Conservation (phyloP, 2,888 invertebrate species). For the Drosophila barbarae region DNA sequence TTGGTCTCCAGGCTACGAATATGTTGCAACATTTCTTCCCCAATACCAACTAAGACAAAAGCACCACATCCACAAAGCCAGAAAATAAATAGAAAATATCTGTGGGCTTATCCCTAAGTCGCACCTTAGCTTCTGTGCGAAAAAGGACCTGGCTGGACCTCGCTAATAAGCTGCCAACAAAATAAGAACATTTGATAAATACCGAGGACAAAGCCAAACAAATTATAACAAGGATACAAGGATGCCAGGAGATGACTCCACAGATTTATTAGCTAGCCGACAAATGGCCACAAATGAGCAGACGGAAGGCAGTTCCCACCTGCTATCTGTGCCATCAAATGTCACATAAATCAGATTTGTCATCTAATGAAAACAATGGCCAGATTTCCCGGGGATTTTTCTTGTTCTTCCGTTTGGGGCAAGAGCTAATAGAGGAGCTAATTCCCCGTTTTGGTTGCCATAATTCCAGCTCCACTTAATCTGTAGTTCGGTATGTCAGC, state of each 20-base stretch:
- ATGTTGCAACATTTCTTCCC: neutral
- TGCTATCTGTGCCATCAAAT: slow-evolving; percentile 64
- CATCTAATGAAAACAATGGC: slow-evolving; percentile 58
- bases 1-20: neutral
- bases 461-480: slow-evolving; percentile 49
- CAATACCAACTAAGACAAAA: neutral
- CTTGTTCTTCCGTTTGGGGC: neutral
- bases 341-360: slow-evolving; percentile 76
- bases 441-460: slow-evolving; percentile 26
- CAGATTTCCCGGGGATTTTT: slow-evolving; percentile 10
- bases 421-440: slow-evolving; percentile 19
- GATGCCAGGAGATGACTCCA: slow-evolving; percentile 27
- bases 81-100: slow-evolving; percentile 42
- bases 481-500: slow-evolving; percentile 43
- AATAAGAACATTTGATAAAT: slow-evolving; percentile 73
- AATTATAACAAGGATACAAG: slow-evolving; percentile 55
- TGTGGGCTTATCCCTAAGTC: slow-evolving; percentile 43
- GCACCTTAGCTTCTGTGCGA: slow-evolving; percentile 25
- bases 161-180: slow-evolving; percentile 68
- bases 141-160: slow-evolving; percentile 13
- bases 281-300: slow-evolving; percentile 63
- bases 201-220: slow-evolving; percentile 67
- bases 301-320: slow-evolving; percentile 20
- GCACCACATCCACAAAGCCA: slow-evolving; percentile 9
- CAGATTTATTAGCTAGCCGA: slow-evolving; percentile 63